Percentiles rank a stretch among this genome's conserved stretches.
These are phyloP conservation scores for Eciton burchellii DNA, from an alignment of 1,140 invertebrate species.

Conservation along the genomic window DNA sequence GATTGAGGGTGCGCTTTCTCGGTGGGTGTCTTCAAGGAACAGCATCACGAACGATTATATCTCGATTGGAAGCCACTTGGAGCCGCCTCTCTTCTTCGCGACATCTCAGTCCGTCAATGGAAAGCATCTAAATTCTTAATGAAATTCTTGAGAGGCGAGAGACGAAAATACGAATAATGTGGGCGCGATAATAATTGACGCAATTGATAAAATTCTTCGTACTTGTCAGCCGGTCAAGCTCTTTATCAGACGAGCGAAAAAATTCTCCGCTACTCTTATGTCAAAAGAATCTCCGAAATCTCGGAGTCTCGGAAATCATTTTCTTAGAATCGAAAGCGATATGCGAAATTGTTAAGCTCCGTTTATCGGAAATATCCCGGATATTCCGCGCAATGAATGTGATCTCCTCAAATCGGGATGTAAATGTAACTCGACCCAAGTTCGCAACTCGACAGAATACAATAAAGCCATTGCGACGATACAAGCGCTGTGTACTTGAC, in stretches of 20 bases:
- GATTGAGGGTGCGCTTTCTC: too few species aligned
- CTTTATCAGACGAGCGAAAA: not conserved
- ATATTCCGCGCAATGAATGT: slow-evolving; percentile 31
- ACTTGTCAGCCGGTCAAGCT: not conserved
- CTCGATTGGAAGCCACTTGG: not conserved
- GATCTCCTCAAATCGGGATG: slow-evolving; percentile 51
- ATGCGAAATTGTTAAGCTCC: slow-evolving; percentile 32
- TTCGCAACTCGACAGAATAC: not conserved
- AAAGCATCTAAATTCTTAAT: slow-evolving; percentile 10
- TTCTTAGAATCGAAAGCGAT: slow-evolving; percentile 27
- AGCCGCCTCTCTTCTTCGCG: not conserved
- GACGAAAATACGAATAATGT: not conserved
- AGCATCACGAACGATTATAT: not conserved
- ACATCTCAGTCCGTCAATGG: not conserved
- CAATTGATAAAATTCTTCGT: slow-evolving; percentile 6
- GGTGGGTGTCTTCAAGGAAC: not conserved
- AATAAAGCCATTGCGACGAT: too few species aligned
- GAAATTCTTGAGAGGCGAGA: not conserved
- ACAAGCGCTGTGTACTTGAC: not conserved
- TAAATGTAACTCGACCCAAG: slow-evolving; percentile 32
- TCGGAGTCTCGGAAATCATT: slow-evolving; percentile 29
- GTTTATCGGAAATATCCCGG: slow-evolving; percentile 30
- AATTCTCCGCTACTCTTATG: not conserved
- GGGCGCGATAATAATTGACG: not conserved
- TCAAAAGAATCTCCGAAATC: too few species aligned